Conservation (phyloP, 2,113 vertebrate species). For the Nematolebias whitei region DNA sequence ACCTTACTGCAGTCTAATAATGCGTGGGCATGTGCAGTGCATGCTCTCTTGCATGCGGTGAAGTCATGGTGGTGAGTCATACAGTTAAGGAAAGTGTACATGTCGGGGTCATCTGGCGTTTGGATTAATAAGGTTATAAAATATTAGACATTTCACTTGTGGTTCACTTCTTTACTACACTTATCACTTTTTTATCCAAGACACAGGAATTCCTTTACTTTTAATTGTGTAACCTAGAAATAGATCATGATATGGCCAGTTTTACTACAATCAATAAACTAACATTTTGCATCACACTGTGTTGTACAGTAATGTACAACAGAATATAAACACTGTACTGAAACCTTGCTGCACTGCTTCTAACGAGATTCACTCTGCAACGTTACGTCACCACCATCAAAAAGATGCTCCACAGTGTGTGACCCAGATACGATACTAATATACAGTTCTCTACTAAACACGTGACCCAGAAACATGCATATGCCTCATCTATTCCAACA, state of each 20-base stretch:
- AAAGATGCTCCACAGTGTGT: slow-evolving; percentile 64
- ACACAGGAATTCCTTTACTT: slow-evolving; percentile 28
- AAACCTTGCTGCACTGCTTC: slow-evolving; percentile 56
- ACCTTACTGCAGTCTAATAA: slow-evolving; percentile 29
- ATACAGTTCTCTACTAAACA: slow-evolving; percentile 60
- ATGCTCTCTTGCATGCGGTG: neutral
- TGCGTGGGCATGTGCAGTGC: slow-evolving; percentile 37
- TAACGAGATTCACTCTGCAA: slow-evolving; percentile 68
- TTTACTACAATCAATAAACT: slow-evolving; percentile 14
- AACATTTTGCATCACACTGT: slow-evolving; percentile 1
- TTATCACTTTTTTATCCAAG: slow-evolving; percentile 38
- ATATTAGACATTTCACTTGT: slow-evolving; percentile 64
- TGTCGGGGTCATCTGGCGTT: slow-evolving; percentile 68
- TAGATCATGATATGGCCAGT: neutral
- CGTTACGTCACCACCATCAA: slow-evolving; percentile 71
- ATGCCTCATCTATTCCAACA: slow-evolving; percentile 57
- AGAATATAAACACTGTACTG: slow-evolving; percentile 11
- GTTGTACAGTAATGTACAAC: slow-evolving; percentile 19
- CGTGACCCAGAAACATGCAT: slow-evolving; percentile 74
- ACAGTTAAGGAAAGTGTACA: slow-evolving; percentile 55
- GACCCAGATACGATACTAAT: slow-evolving; percentile 70
- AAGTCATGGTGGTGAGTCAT: slow-evolving; percentile 67
- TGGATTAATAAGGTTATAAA: slow-evolving; percentile 78
- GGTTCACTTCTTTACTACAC: slow-evolving; percentile 45
- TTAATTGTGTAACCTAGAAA: slow-evolving; percentile 58